Evolutionary conservation across 1,140 invertebrate genomes (phyloP).

Genomic region (Bombus pascuorum): DNA sequence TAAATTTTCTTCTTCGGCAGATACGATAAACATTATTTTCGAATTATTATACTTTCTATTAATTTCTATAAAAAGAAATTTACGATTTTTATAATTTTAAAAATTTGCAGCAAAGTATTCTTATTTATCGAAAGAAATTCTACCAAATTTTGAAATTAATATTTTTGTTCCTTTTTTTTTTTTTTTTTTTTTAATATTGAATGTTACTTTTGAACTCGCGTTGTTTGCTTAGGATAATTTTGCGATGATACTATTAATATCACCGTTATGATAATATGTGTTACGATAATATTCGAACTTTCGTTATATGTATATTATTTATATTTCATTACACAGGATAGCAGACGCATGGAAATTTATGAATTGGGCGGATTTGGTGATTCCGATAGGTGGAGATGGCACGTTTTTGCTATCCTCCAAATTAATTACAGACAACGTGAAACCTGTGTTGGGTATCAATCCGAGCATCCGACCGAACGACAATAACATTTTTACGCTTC

Average conservation of each 20-base stretch:
- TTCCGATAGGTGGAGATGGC: slow-evolving; percentile 97
- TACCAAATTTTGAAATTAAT: too few relatives aligned
- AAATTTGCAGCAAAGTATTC: too few relatives aligned
- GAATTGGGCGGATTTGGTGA: slow-evolving; percentile 95
- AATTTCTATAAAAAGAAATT: too few relatives aligned
- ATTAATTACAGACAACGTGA: slow-evolving; percentile 87
- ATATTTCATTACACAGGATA: neutral
- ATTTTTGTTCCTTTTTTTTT: too few relatives aligned
- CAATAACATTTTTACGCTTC: slow-evolving; percentile 94
- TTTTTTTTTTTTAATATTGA: too few relatives aligned
- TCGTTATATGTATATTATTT: neutral
- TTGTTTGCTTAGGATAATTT: too few relatives aligned
- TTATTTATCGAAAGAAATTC: too few relatives aligned
- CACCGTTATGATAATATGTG: neutral
- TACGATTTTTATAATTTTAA: too few relatives aligned
- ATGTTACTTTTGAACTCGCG: too few relatives aligned
- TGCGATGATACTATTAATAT: neutral
- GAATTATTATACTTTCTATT: too few relatives aligned
- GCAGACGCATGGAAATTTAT: slow-evolving; percentile 73
- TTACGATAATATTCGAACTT: neutral
- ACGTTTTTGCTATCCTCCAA: slow-evolving; percentile 96
- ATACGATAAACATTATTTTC: too few relatives aligned
- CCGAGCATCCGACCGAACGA: slow-evolving; percentile 92
- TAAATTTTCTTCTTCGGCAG: too few relatives aligned
- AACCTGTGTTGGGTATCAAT: slow-evolving; percentile 97